Percentiles rank a stretch among this genome's conserved stretches.
Conservation (phyloP, 2,113 vertebrate species). For the Barbus barbus region DNA sequence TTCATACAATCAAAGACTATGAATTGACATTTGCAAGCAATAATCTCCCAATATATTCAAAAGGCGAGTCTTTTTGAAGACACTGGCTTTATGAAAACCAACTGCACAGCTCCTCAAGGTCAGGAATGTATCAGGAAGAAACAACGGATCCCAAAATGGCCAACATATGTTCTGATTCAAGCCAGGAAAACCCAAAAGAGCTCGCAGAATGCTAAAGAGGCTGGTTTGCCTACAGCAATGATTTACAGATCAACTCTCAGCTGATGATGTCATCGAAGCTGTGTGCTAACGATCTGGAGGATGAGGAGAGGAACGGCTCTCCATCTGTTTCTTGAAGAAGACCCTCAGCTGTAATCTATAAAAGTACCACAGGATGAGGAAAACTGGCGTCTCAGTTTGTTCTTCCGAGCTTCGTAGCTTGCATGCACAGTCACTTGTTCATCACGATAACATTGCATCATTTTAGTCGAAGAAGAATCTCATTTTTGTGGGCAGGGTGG, state of each 20-base stretch:
- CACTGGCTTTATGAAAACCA: constrained; percentile 20
- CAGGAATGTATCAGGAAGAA: neutral
- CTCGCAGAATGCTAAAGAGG: constrained; percentile 30
- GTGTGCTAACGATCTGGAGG: neutral
- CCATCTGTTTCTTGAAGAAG: constrained; percentile 32
- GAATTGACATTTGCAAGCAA: neutral
- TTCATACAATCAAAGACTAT: neutral
- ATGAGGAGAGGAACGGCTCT: neutral
- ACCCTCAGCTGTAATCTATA: neutral
- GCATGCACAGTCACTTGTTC: neutral
- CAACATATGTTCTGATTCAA: constrained; percentile 50
- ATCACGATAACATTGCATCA: neutral
- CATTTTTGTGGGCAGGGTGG: too few species aligned
- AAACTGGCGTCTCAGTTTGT: neutral
- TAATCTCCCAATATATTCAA: neutral
- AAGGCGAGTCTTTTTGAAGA: neutral
- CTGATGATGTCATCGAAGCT: constrained; percentile 42
- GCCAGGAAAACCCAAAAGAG: constrained; percentile 28
- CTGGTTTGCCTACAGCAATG: constrained; percentile 29
- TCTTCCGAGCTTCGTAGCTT: neutral
- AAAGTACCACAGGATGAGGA: neutral
- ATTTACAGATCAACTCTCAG: constrained; percentile 40
- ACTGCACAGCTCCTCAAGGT: constrained; percentile 37
- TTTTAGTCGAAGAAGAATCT: too few species aligned
- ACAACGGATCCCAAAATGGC: constrained; percentile 47